Conservation (phyloP, 2,888 invertebrate species). For the Pogonocherus hispidulus region DNA sequence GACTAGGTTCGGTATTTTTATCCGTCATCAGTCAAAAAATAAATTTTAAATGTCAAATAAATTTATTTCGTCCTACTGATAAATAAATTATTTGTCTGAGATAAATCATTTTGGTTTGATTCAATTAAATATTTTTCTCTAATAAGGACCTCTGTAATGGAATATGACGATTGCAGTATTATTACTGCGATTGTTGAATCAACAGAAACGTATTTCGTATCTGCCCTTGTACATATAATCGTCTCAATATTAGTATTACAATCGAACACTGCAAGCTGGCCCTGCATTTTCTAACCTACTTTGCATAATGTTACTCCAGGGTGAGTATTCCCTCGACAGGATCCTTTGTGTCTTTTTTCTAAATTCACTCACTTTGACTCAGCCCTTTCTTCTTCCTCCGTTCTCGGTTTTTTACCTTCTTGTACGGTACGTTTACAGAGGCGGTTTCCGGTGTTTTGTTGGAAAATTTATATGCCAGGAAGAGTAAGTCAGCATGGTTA, state of each 20-base stretch:
- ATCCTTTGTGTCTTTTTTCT: slow-evolving; percentile 28
- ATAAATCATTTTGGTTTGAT: too few relatives aligned
- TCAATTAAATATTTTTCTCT: too few relatives aligned
- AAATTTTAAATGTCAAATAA: too few relatives aligned
- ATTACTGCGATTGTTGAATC: too few relatives aligned
- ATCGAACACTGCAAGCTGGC: slow-evolving; percentile 40
- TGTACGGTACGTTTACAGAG: slow-evolving; percentile 8
- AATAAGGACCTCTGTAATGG: too few relatives aligned
- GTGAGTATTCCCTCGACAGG: slow-evolving; percentile 23
- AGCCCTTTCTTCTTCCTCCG: background rate
- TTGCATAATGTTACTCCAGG: slow-evolving; percentile 31
- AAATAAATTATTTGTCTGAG: too few relatives aligned
- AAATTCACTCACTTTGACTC: slow-evolving; percentile 11
- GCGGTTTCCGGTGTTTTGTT: slow-evolving; percentile 19
- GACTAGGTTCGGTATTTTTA: too few relatives aligned
- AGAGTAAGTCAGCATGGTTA: slow-evolving; percentile 3
- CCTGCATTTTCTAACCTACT: slow-evolving; percentile 20
- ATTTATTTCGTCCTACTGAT: too few relatives aligned
- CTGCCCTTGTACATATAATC: slow-evolving; percentile 38
- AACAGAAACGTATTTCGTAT: too few relatives aligned
- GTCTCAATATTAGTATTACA: slow-evolving; percentile 49
- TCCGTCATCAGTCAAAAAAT: too few relatives aligned
- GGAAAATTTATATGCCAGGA: slow-evolving; percentile 10
- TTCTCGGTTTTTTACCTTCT: background rate
- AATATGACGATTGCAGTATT: too few relatives aligned